These are phyloP conservation scores for Syrmaticus mikado DNA, from an alignment of 2,113 vertebrate species.

Conservation along the genomic window DNA sequence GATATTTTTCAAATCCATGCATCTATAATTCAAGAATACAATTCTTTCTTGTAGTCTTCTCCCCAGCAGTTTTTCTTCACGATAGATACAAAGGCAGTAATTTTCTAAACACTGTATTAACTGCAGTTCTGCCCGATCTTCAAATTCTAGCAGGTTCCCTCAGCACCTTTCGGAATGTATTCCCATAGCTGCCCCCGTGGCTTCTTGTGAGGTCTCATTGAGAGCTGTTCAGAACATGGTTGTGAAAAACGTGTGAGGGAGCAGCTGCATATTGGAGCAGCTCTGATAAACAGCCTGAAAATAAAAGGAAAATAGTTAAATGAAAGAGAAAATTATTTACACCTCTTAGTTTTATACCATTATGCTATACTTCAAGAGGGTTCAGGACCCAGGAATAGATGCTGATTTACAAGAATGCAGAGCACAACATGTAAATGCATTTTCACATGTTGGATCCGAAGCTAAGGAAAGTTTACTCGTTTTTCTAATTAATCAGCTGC, in stretches of 20 bases:
- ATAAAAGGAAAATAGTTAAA: background rate
- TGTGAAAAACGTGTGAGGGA: background rate
- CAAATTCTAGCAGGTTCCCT: background rate
- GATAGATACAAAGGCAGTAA: background rate
- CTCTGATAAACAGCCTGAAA: background rate
- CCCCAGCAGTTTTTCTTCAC: background rate
- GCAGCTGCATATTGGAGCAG: background rate
- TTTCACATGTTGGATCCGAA: background rate
- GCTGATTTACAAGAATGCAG: background rate
- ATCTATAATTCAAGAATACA: background rate
- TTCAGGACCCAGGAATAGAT: background rate
- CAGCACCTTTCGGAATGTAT: accelerated
- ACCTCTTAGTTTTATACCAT: background rate
- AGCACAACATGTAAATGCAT: background rate
- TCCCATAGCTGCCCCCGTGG: background rate
- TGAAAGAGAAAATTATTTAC: background rate
- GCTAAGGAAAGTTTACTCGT: background rate
- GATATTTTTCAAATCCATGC: background rate
- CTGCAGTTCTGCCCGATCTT: background rate
- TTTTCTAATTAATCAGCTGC: slow-evolving; percentile 23
- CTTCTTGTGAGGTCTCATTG: accelerated
- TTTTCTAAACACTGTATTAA: background rate
- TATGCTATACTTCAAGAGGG: background rate
- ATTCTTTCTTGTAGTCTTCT: background rate
- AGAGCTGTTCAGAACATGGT: background rate